Conservation (phyloP, 2,113 vertebrate species). For the Cyanistes caeruleus region DNA sequence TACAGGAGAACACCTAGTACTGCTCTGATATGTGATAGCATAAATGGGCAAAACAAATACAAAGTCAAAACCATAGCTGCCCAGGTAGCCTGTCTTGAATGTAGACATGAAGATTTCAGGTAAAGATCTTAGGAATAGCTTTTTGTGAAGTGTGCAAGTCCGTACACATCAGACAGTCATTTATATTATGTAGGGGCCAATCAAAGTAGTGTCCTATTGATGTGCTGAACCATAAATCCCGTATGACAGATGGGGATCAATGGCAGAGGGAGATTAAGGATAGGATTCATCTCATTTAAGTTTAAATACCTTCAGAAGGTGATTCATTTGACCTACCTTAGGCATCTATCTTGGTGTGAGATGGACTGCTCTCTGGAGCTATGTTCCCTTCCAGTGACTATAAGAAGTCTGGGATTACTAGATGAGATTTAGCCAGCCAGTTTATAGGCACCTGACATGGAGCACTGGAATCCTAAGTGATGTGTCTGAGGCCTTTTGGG, state of each 20-base stretch:
- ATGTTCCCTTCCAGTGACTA: background rate
- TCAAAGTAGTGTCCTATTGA: background rate
- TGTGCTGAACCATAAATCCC: background rate
- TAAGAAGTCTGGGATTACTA: background rate
- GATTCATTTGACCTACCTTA: constrained; percentile 43
- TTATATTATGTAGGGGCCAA: background rate
- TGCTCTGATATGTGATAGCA: fast-evolving
- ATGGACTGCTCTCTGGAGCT: background rate
- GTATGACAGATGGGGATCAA: constrained; percentile 15
- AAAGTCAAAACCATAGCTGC: background rate
- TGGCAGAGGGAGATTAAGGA: constrained; percentile 33
- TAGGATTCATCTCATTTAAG: constrained; percentile 34
- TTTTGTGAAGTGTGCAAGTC: background rate
- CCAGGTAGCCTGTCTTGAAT: background rate
- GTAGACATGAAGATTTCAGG: background rate
- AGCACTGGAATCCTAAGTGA: background rate
- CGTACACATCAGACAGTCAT: background rate
- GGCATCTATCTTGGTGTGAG: background rate
- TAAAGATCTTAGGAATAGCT: background rate
- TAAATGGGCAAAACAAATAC: background rate
- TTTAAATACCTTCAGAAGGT: constrained; percentile 56
- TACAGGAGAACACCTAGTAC: background rate
- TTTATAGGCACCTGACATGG: background rate
- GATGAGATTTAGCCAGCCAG: background rate
- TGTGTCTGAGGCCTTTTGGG: background rate